Evolutionary conservation across 37 sponge, comb jelly and placozoan species (phyloP).

Genomic region (Halichondria panicea): DNA sequence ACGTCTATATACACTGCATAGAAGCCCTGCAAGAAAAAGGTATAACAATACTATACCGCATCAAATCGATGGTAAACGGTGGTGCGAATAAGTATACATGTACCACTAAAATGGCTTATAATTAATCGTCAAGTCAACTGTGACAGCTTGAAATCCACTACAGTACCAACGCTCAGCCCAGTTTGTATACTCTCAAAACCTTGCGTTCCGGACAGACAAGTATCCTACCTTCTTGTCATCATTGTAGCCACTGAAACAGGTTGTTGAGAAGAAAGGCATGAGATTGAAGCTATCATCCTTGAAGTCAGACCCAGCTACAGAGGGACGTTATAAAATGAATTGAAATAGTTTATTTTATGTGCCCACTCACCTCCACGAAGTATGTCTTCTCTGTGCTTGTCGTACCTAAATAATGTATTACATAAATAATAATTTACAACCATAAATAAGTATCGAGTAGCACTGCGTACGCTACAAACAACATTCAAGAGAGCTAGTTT

Average conservation of each 20-base stretch:
- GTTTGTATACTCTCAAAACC: too few species aligned
- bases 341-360: background rate
- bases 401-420: conserved; percentile 75
- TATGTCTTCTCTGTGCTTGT: conserved; percentile 92
- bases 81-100: background rate
- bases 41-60: background rate
- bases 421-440: too few species aligned
- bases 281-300: conserved; percentile 86
- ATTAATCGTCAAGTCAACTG: background rate
- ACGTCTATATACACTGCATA: conserved; percentile 76
- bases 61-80: background rate
- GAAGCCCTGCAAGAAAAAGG: conserved; percentile 64
- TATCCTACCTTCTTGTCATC: conserved; percentile 75
- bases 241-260: conserved; percentile 79
- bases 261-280: conserved; percentile 87
- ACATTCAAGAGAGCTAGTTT: too few species aligned
- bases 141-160: too few species aligned
- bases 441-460: too few species aligned
- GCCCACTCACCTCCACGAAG: conserved; percentile 75
- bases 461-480: too few species aligned
- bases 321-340: background rate
- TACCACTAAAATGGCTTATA: background rate
- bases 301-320: conserved; percentile 75
- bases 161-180: too few species aligned
- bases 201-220: too few species aligned